phyloP scores from a whole-genome alignment of 2,797 vertebrate species.

The Gambusia yucatana region DNA sequence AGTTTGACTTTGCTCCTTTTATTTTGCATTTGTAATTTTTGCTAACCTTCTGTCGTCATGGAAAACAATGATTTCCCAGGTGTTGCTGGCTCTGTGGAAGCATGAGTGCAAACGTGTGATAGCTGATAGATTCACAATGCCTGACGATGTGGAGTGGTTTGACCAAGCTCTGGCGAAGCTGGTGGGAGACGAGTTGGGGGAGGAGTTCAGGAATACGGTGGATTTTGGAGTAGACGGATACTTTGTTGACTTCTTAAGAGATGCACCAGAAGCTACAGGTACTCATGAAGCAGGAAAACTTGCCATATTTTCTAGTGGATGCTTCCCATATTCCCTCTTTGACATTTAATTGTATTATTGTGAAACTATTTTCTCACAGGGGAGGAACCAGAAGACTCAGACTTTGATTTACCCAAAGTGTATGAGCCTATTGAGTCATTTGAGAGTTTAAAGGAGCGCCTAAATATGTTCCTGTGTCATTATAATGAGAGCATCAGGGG shows the following conservation, averaged over 20 bases:
- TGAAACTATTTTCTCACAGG: slow-evolving; percentile 69
- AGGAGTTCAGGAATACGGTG: slow-evolving; percentile 70
- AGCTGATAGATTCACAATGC: slow-evolving; percentile 90
- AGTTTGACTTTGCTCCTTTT: background rate
- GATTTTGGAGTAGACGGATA: slow-evolving; percentile 81
- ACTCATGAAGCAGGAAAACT: slow-evolving; percentile 38
- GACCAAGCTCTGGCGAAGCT: slow-evolving; percentile 82
- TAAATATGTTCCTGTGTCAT: slow-evolving; percentile 87
- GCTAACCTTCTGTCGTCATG: background rate
- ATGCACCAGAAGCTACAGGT: slow-evolving; percentile 90
- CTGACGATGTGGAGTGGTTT: slow-evolving; percentile 90
- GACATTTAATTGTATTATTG: background rate
- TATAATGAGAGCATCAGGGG: slow-evolving; percentile 92
- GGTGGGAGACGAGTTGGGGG: slow-evolving; percentile 81
- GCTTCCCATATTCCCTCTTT: background rate
- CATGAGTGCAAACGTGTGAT: slow-evolving; percentile 96
- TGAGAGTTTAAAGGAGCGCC: slow-evolving; percentile 81
- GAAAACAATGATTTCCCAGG: slow-evolving; percentile 65
- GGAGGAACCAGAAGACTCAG: slow-evolving; percentile 85
- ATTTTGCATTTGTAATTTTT: background rate
- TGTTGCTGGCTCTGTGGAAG: slow-evolving; percentile 90
- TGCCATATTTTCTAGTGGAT: background rate
- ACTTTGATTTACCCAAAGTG: slow-evolving; percentile 88
- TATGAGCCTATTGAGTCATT: slow-evolving; percentile 91
- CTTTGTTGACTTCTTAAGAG: slow-evolving; percentile 95